These are phyloP conservation scores for Dendropsophus ebraccatus DNA, from an alignment of 2,113 vertebrate genomes.

Conservation along the genomic window DNA sequence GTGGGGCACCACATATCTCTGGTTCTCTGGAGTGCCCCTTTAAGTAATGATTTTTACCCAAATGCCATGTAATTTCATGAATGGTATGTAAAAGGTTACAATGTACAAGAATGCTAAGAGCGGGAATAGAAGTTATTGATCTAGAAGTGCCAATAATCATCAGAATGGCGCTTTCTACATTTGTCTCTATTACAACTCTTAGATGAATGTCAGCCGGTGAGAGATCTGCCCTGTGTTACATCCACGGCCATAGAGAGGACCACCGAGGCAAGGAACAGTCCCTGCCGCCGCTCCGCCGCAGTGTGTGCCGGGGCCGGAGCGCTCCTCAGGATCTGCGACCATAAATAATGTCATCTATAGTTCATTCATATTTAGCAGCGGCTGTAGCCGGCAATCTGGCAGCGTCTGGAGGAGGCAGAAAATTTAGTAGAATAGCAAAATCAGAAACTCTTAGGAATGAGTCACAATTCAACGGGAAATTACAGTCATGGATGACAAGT, in stretches of 20 bases:
- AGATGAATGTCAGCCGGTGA: neutral
- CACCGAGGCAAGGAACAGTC: slow-evolving; percentile 20
- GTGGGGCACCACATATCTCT: too few relatives aligned
- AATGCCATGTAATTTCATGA: too few relatives aligned
- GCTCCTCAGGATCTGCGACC: slow-evolving; percentile 42
- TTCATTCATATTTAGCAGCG: slow-evolving; percentile 48
- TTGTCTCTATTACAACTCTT: neutral
- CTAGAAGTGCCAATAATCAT: neutral
- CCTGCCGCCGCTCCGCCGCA: neutral
- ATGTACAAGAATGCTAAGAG: neutral
- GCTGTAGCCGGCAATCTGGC: slow-evolving; percentile 34
- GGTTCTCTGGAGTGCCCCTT: too few relatives aligned
- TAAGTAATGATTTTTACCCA: too few relatives aligned
- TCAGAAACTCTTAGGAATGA: slow-evolving; percentile 20
- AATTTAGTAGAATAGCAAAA: slow-evolving; percentile 36
- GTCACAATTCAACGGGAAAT: slow-evolving; percentile 22
- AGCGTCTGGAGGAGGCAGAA: slow-evolving; percentile 37
- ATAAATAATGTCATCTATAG: slow-evolving; percentile 44
- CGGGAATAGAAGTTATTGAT: neutral
- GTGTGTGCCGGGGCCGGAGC: neutral
- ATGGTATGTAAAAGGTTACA: too few relatives aligned
- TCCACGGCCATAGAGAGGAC: neutral
- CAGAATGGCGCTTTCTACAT: neutral
- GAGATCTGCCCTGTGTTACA: neutral
- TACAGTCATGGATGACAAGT: slow-evolving; percentile 3